These are phyloP conservation scores for Jacana jacana DNA, from an alignment of 2,113 vertebrate genomes.

Conservation along the genomic window DNA sequence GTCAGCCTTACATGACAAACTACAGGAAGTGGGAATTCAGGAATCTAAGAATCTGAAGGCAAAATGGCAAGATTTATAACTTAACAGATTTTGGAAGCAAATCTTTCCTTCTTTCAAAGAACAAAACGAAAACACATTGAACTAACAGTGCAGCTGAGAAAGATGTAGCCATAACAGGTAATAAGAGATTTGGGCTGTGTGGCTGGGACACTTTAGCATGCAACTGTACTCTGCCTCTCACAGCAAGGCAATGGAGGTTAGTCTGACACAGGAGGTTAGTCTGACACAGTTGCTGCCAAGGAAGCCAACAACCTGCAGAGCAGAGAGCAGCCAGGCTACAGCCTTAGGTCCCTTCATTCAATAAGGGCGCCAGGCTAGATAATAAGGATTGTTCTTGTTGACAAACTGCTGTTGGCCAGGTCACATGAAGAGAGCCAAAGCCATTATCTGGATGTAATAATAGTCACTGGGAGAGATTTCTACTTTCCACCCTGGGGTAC, in stretches of 20 bases:
- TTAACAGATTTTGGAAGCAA: background rate
- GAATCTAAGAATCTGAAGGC: background rate
- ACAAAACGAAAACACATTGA: background rate
- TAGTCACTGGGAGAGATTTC: background rate
- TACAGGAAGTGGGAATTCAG: background rate
- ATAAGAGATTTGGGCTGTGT: background rate
- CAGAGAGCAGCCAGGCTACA: background rate
- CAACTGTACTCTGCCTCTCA: background rate
- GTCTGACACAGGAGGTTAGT: background rate
- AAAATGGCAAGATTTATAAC: background rate
- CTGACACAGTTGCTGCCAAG: background rate
- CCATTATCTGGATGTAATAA: background rate
- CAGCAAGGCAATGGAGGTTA: rapidly evolving
- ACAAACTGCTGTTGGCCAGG: background rate
- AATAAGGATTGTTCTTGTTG: background rate
- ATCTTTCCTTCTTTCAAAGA: background rate
- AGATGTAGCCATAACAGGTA: background rate
- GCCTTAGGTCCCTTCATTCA: background rate
- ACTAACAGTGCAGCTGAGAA: background rate
- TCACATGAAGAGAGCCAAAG: background rate
- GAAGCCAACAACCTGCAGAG: background rate
- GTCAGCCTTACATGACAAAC: background rate
- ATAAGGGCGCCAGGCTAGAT: background rate
- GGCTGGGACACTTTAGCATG: background rate
- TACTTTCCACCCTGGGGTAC: background rate